Evolutionary conservation across 2,888 invertebrate species (phyloP).

Genomic region (Amphipoea oculea): DNA sequence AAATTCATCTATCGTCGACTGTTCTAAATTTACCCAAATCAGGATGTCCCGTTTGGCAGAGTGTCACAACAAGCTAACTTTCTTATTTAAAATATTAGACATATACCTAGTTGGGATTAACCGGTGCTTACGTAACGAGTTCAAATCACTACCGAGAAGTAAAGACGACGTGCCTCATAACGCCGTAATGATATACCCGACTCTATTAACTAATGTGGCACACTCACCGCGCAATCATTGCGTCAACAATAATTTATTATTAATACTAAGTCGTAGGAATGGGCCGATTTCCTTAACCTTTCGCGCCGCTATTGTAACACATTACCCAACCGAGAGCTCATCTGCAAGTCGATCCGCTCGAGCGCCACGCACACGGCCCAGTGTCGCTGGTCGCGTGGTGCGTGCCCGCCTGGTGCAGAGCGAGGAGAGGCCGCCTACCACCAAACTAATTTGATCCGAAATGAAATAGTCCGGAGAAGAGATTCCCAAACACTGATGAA

Average conservation of each 20-base stretch:
- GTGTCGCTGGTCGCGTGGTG: background rate
- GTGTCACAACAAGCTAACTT: conserved; percentile 30
- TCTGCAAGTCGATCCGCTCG: background rate
- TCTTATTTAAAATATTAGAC: conserved; percentile 20
- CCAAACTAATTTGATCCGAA: background rate
- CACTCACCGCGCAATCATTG: conserved; percentile 37
- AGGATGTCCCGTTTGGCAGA: background rate
- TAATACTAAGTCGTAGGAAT: conserved; percentile 16
- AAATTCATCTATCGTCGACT: background rate
- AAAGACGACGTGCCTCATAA: conserved; percentile 34
- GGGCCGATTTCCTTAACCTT: conserved; percentile 37
- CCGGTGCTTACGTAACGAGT: conserved; percentile 51
- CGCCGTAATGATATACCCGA: conserved; percentile 29
- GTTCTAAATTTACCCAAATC: background rate
- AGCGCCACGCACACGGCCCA: background rate
- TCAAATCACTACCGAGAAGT: conserved; percentile 45
- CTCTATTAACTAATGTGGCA: conserved; percentile 59
- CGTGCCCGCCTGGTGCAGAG: background rate
- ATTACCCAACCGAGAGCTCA: conserved; percentile 26
- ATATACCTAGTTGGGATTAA: conserved; percentile 29
- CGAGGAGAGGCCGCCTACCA: background rate
- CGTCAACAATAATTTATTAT: conserved; percentile 24
- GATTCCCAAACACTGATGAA: background rate
- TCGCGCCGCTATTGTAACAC: conserved; percentile 6
- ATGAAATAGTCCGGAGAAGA: no score